Evolutionary conservation across 2,888 invertebrate genomes (phyloP).

Genomic region (Idaea dimidiata): DNA sequence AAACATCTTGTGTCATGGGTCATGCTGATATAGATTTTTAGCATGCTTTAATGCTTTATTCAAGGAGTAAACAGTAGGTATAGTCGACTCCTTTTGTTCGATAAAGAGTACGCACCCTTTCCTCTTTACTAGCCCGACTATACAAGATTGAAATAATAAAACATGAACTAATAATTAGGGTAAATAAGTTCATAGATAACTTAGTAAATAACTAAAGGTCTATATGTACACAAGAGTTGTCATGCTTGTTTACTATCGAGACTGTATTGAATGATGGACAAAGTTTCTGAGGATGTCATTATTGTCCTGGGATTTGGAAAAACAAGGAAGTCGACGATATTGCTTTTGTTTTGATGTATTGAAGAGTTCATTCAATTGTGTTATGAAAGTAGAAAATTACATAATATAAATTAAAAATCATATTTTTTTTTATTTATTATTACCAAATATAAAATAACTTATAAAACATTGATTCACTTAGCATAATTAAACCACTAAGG

Average conservation of each 20-base stretch:
- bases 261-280: not conserved
- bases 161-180: not conserved
- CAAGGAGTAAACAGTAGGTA: too few species aligned
- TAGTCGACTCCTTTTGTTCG: too few species aligned
- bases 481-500: too few species aligned
- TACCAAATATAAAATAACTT: too few species aligned
- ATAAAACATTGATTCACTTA: too few species aligned
- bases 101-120: too few species aligned
- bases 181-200: not conserved
- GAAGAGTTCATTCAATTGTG: not conserved
- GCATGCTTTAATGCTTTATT: too few species aligned
- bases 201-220: not conserved
- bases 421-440: too few species aligned
- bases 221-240: not conserved
- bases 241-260: conserved; percentile 2
- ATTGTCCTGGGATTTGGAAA: conserved; percentile 3
- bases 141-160: not conserved
- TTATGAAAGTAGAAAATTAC: not conserved
- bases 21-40: too few species aligned
- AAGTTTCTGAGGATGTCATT: not conserved
- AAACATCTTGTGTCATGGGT: too few species aligned
- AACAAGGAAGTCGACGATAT: not conserved
- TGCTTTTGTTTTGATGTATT: not conserved
- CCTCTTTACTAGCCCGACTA: too few species aligned
- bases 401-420: too few species aligned